Evolutionary conservation across 2,113 vertebrate genomes (phyloP), one percentile per base, ranked within the genome.

Genomic region (Trogon melanurus): DNA sequence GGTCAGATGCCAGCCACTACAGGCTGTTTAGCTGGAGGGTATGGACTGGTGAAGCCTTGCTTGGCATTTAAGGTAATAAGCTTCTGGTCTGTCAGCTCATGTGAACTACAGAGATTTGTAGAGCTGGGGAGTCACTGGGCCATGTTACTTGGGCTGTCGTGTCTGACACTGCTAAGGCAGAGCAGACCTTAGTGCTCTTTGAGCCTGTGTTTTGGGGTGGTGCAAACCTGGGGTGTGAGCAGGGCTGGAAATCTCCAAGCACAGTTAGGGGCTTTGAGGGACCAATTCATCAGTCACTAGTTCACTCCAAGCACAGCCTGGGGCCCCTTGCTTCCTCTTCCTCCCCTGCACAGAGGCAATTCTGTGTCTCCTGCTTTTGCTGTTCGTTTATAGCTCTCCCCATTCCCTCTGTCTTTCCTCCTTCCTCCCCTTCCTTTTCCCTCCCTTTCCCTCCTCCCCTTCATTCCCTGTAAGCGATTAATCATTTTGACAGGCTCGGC

Each of bases 401-500:
- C 54, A 58, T 96, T 79, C 89, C 97, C 95, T 97, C 97, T 96
- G 93, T 96, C 95, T 94, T 92, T 91, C 71, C 76, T 95, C 91
- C 93, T 96, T 97, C 92, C 85, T 96, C 79, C 74, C 66, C 3
- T 92, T 94, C 58, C 57, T 86, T 95, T 89, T 96, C 62, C 85
- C 44, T 91, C 83, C 90, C 80, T 92, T 44, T 94, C 88, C 92
- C 93, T 94, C 93, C 93, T 95, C 94, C 97, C 96, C 95, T 91
- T 96, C 94, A 79, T 96, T 96, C 95, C 86, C 96, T 96, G 94
- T 96, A 96, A 97, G 96, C 89, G 29, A 97, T 97, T 97, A 97
- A 98, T 97, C 97, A 97, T 97, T 97, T 97, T 98, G 97, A 97
- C 97, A 98, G 93, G 90, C 94, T 96, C 76, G 2, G 94, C 84